These are phyloP conservation scores for Lordiphosa mommai DNA, from an alignment of 1,140 invertebrate genomes.

Conservation along the genomic window DNA sequence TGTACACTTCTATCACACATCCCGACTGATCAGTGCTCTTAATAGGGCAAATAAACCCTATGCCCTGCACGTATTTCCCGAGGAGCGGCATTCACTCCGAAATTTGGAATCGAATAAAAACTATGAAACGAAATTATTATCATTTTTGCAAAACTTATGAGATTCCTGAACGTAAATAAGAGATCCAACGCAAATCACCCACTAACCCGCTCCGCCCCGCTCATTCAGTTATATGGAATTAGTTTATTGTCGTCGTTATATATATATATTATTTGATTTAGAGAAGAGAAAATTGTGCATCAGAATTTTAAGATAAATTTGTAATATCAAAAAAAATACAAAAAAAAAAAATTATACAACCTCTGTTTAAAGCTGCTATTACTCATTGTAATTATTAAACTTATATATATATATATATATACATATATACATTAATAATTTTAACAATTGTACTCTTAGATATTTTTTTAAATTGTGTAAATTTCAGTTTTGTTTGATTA, in stretches of 20 bases:
- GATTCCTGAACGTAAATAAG: constrained; percentile 46
- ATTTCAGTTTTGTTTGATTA: constrained; percentile 26
- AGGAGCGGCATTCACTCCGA: constrained; percentile 95
- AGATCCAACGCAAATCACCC: no score
- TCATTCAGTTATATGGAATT: no score
- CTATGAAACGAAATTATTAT: constrained; percentile 95
- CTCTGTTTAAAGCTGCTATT: constrained; percentile 3
- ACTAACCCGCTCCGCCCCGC: no score
- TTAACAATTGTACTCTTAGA: constrained; percentile 57
- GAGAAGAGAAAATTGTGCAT: no score
- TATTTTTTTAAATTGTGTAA: constrained; percentile 19
- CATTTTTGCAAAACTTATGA: constrained; percentile 95
- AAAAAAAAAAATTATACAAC: no score
- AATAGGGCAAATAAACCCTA: constrained; percentile 95
- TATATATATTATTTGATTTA: no score
- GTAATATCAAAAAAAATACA: no score
- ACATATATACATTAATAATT: constrained; percentile 18
- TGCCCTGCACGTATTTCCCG: constrained; percentile 95
- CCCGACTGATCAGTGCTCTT: constrained; percentile 92
- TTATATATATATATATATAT: constrained; percentile 4
- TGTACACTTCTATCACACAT: constrained; percentile 99
- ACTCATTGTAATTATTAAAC: constrained; percentile 14
- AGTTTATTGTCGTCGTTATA: no score
- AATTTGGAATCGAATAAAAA: constrained; percentile 96
- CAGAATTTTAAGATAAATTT: no score